Base-by-base conservation (phyloP, 2,888 invertebrate genomes). In the Anaspis maculata region DNA sequence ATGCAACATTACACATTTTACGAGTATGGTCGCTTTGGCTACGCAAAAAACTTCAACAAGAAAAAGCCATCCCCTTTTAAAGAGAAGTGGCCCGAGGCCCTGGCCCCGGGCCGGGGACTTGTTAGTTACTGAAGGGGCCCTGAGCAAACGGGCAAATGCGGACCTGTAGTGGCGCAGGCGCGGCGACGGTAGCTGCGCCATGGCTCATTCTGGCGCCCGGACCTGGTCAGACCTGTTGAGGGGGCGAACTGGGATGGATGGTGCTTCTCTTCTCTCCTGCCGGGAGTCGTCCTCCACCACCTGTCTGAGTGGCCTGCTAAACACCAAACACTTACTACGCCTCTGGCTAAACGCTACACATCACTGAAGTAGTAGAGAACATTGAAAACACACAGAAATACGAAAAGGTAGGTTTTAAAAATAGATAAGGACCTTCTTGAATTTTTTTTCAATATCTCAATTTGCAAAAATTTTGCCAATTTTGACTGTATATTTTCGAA, bases 121-220 rank as follows among this genome's bases (percentile, higher is more conserved):
- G 25, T 31, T 28, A 22, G n/a, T n/a, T n/a, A n/a, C n/a, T n/a
- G n/a, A n/a, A n/a, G n/a, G 33, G 41, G 30, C 35, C 41, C 37
- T 38, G 6, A 37, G 42, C n/a, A 35, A 33, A 14, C 21, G 39
- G 39, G 34, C 34, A 39, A 52, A 44, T 58, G 55, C 60, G 61
- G 61, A 65, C 66, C 66, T 64, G 66, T 66, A 64, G 58, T 64
- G 64, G 56, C 64, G 66, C 56, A 67, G 58, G 59, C 66, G 63
- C 62, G 66, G 65, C 47, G 63, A 62, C 39, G 61, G 61, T 56
- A 64, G 57, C 63, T 64, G 64, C 61, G 60, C 63, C 64, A 63
- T 66, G 53, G 62, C 54, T 64, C 66, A 66, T 66, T 61, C 63
- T 65, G 59, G 44, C 56, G 60, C 33, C 34, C 27, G 34, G 32